phyloP scores from a whole-genome alignment of 2,888 invertebrate genomes.

The Xestia ashworthii region DNA sequence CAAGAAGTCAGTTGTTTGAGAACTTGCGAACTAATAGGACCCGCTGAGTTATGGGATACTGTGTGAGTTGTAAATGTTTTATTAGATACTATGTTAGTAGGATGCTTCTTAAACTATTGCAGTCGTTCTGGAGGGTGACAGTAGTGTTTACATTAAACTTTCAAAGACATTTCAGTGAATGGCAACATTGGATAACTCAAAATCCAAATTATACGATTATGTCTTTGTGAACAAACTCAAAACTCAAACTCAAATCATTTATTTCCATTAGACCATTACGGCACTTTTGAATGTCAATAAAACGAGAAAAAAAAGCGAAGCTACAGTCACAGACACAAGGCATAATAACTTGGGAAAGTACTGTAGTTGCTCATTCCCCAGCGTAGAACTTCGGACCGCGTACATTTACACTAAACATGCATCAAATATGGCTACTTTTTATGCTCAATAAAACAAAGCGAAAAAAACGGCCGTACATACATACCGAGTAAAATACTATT shows the following conservation, averaged over 20 bases:
- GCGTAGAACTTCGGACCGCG: neutral
- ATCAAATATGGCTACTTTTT: neutral
- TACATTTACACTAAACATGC: neutral
- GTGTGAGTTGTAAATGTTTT: neutral
- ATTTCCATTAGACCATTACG: too few species aligned
- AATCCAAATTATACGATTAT: neutral
- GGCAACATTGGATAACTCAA: neutral
- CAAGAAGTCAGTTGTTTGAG: slow-evolving; percentile 49
- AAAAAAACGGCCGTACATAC: neutral
- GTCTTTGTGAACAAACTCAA: neutral
- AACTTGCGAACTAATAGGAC: slow-evolving; percentile 37
- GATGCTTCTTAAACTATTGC: neutral
- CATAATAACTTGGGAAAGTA: too few species aligned
- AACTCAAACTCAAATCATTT: too few species aligned
- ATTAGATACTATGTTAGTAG: neutral
- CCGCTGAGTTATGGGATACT: slow-evolving; percentile 13
- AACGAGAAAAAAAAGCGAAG: too few species aligned
- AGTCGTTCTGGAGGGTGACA: neutral
- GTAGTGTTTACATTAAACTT: neutral
- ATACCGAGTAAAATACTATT: slow-evolving; percentile 43
- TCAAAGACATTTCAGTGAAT: neutral
- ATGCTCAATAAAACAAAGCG: neutral
- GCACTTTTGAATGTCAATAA: too few species aligned
- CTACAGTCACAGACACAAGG: too few species aligned
- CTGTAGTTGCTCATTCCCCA: too few species aligned